phyloP scores from a whole-genome alignment of 2,797 vertebrate genomes.

The Megalops cyprinoides region DNA sequence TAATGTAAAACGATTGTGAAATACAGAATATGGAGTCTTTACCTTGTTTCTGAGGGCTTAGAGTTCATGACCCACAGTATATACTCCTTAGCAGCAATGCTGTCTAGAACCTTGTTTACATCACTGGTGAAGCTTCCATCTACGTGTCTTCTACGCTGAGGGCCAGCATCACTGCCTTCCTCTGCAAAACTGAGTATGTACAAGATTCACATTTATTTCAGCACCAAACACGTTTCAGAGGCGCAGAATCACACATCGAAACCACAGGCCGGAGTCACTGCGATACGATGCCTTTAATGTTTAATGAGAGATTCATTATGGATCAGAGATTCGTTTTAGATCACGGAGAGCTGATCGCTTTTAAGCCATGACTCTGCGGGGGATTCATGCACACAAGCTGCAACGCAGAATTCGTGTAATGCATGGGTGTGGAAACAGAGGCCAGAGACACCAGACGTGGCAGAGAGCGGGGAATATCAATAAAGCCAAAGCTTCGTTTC shows the following conservation, averaged over 20 bases:
- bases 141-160: constrained; percentile 83
- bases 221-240: neutral
- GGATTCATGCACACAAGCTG: neutral
- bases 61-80: constrained; percentile 94
- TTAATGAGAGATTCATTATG: no score
- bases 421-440: constrained; percentile 15
- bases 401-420: constrained; percentile 15
- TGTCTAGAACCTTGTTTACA: constrained; percentile 91
- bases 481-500: constrained; percentile 62
- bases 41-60: constrained; percentile 77
- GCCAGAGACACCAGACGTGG: constrained; percentile 25
- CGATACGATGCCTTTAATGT: neutral
- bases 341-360: neutral
- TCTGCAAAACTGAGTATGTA: constrained; percentile 75
- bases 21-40: constrained; percentile 40
- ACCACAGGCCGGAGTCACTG: neutral
- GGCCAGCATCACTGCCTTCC: constrained; percentile 63
- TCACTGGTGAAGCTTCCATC: constrained; percentile 97
- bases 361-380: neutral
- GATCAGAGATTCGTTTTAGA: no score
- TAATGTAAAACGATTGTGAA: neutral
- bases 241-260: neutral
- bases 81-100: constrained; percentile 91
- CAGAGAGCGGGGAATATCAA: constrained; percentile 46
- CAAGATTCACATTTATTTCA: constrained; percentile 39